Evolutionary conservation across 2,113 vertebrate species (phyloP), one percentile per base, ranked within the genome.

Genomic region (Cebidichthys violaceus): DNA sequence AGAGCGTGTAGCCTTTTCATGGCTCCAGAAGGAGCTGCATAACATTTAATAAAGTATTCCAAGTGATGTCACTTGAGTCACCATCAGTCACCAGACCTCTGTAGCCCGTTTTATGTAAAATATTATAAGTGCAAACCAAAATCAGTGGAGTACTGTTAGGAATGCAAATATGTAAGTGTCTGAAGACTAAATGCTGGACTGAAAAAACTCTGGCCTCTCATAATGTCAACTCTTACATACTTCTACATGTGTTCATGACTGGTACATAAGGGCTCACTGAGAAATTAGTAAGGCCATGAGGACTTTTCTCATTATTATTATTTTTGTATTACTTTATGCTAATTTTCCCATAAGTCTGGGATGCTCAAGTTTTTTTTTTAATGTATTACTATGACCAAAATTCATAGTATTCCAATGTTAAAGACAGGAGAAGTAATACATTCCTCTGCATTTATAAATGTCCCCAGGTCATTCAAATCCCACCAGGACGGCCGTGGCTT

Each of bases 51-150:
- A 18, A 22, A 47, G 18, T 31, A 31, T 43, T 5, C 1, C 4
- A 18, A n/a, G 35, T 41, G 54, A 72, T 71, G 50, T 70, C 50
- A 55, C 31, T 54, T 54, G 31, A 37, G 33, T 54, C 20, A 70
- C 22, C 35, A 27, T 29, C 0, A 1, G 9, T 20, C 14, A 55
- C 11, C 15, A 55, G 20, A 22, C 17, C 39, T 27, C 39, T 57
- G 14, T 27, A 57, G 15, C 20, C 14, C 22, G n/a, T n/a, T n/a
- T 22, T 9, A 52, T 4, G 7, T 8, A 22, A 52, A 52, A 52
- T 52, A 52, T 20, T 20, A 35, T 17, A 35, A 61, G 27, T 35
- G 59, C 31, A 35, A 20, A n/a, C 61, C 20, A 7, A 13, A 37
- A 37, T 64, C 33, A 64, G 33, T 64, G 61, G 18, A n/a, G 35